Conservation (phyloP, 2,888 invertebrate species). For the Ormyrus rosae region DNA sequence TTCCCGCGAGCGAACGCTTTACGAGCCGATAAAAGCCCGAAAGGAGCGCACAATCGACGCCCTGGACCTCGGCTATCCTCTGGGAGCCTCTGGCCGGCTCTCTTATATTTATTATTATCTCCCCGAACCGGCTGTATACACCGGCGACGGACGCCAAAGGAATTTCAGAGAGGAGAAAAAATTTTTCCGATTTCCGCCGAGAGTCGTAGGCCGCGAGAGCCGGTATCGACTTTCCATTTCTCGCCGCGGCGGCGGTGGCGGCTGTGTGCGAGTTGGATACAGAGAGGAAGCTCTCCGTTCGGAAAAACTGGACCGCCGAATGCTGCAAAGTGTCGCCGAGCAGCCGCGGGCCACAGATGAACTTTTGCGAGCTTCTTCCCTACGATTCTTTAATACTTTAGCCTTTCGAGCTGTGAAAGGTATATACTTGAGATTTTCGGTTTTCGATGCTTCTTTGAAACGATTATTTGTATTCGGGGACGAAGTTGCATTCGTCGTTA, state of each 20-base stretch:
- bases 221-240: constrained; percentile 50
- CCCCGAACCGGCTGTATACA: neutral
- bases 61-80: constrained; percentile 58
- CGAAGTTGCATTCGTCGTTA: too few relatives aligned
- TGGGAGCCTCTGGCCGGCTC: constrained; percentile 47
- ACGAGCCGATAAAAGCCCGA: constrained; percentile 65
- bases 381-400: neutral
- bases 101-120: constrained; percentile 65
- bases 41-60: constrained; percentile 55
- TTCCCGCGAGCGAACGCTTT: constrained; percentile 61
- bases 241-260: neutral
- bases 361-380: constrained; percentile 3
- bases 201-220: constrained; percentile 1
- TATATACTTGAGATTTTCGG: too few relatives aligned
- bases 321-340: constrained; percentile 17
- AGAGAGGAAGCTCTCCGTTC: neutral
- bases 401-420: neutral
- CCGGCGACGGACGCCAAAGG: neutral
- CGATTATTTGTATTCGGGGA: too few relatives aligned
- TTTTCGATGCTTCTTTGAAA: too few relatives aligned
- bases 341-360: neutral
- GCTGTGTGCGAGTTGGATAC: neutral
- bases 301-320: constrained; percentile 37
- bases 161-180: constrained; percentile 17
- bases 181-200: constrained; percentile 39